These are phyloP conservation scores for Knipowitschia caucasica DNA, from an alignment of 2,797 vertebrate species.

Conservation along the genomic window DNA sequence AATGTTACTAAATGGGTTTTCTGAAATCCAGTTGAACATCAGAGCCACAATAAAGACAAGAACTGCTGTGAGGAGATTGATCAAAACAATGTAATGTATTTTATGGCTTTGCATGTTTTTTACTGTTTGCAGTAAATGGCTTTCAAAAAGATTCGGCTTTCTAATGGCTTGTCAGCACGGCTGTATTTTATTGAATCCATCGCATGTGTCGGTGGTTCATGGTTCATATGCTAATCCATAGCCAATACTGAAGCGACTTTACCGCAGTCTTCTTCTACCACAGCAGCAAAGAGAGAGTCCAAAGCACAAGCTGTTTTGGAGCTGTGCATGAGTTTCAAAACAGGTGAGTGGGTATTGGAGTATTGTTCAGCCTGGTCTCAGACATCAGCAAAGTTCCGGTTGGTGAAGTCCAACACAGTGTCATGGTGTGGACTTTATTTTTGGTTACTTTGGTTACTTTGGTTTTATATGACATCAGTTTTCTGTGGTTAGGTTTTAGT, in stretches of 20 bases:
- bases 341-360: constrained; percentile 33
- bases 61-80: neutral
- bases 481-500: too few relatives aligned
- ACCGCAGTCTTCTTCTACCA: constrained; percentile 41
- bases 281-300: constrained; percentile 12
- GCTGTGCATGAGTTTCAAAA: constrained; percentile 45
- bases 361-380: constrained; percentile 22
- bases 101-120: constrained; percentile 9
- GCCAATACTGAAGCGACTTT: constrained; percentile 44
- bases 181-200: constrained; percentile 65
- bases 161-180: constrained; percentile 25
- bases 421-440: too few relatives aligned
- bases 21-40: constrained; percentile 2
- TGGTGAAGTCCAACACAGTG: too few relatives aligned
- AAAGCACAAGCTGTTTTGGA: constrained; percentile 29
- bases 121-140: constrained; percentile 5
- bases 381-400: constrained; percentile 19
- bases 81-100: constrained; percentile 5
- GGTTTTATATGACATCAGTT: too few relatives aligned
- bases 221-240: constrained; percentile 70
- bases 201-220: constrained; percentile 48
- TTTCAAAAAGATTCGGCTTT: neutral
- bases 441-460: too few relatives aligned
- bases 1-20: neutral
- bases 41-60: neutral